Conservation (phyloP, 2,888 invertebrate species). For the Branchellion lobata region DNA sequence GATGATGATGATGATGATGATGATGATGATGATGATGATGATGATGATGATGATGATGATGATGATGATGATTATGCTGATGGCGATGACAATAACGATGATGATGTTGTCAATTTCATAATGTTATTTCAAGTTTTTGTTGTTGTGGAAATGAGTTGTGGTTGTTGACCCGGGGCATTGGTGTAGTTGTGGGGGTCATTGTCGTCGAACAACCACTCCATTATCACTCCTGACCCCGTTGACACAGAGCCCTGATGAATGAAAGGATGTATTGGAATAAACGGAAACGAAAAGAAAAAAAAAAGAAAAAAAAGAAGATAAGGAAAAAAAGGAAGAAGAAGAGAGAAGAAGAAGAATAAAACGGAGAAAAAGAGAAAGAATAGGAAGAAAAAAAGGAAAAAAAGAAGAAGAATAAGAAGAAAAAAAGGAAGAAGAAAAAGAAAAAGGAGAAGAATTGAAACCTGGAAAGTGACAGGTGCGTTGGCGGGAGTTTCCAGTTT, state of each 20-base stretch:
- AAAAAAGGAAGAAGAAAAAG: too few relatives aligned
- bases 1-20: conserved; percentile 34
- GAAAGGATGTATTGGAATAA: too few relatives aligned
- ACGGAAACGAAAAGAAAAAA: too few relatives aligned
- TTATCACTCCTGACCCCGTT: conserved; percentile 55
- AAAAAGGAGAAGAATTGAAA: too few relatives aligned
- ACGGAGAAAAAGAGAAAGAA: too few relatives aligned
- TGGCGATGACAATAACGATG: conserved; percentile 27
- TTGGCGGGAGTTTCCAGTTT: conserved; percentile 31
- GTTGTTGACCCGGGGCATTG: neutral
- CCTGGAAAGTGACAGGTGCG: conserved; percentile 41
- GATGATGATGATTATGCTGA: conserved; percentile 33
- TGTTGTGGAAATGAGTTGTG: too few relatives aligned
- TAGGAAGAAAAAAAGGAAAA: neutral
- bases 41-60: conserved; percentile 36
- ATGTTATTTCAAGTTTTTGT: too few relatives aligned
- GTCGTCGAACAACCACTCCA: conserved; percentile 54
- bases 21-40: too few relatives aligned
- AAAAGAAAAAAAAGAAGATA: too few relatives aligned
- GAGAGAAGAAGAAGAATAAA: too few relatives aligned
- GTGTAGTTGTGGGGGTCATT: conserved; percentile 28
- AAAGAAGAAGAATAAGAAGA: neutral
- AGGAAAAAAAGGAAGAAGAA: too few relatives aligned
- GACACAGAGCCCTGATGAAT: conserved; percentile 49
- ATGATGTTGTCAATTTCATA: conserved; percentile 14